phyloP scores from a whole-genome alignment of 2,113 vertebrate species.

The Psittacula cyanocephala region DNA sequence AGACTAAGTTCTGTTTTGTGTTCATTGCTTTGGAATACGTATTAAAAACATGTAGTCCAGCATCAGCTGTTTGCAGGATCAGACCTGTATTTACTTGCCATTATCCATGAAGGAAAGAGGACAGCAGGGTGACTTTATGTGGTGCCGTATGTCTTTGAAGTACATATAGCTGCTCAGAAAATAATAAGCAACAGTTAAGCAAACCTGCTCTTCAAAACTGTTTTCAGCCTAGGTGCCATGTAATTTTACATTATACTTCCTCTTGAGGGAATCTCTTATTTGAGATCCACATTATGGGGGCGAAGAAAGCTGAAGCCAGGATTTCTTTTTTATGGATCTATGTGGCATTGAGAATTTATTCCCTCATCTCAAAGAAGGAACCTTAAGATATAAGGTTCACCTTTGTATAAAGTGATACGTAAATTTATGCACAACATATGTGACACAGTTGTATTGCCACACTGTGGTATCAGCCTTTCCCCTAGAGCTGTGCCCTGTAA shows the following conservation, averaged over 20 bases:
- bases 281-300: neutral
- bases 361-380: neutral
- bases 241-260: neutral
- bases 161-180: neutral
- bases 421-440: neutral
- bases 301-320: neutral
- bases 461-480: neutral
- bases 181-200: neutral
- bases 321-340: neutral
- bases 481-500: neutral
- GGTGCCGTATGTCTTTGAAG: neutral
- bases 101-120: neutral
- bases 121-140: neutral
- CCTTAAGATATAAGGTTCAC: neutral
- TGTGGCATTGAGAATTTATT: neutral
- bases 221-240: neutral
- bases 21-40: neutral
- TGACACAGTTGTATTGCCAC: neutral
- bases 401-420: neutral
- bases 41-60: neutral
- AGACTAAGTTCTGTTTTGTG: neutral
- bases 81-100: neutral
- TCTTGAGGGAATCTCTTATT: neutral
- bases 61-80: neutral
- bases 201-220: neutral